These are phyloP conservation scores for Buathra laborator DNA, from an alignment of 2,888 invertebrate genomes.

Conservation along the genomic window DNA sequence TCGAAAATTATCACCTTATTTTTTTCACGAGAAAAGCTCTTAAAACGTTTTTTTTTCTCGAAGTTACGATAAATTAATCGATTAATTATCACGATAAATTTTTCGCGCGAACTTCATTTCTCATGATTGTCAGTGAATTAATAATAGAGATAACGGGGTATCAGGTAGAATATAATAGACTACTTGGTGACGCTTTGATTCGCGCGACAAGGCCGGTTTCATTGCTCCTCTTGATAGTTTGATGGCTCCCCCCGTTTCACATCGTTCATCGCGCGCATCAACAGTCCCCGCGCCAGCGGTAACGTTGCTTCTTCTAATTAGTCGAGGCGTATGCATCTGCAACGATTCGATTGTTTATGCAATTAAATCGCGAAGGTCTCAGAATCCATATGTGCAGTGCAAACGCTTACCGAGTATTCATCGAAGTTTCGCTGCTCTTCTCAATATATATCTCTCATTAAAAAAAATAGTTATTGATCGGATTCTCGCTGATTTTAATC, in stretches of 20 bases:
- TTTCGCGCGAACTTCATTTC: neutral
- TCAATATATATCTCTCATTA: conserved; percentile 1
- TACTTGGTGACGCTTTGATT: conserved; percentile 63
- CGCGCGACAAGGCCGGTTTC: conserved; percentile 74
- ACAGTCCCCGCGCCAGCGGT: neutral
- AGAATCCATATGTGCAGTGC: conserved; percentile 14
- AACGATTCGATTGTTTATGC: conserved; percentile 75
- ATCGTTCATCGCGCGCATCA: conserved; percentile 50
- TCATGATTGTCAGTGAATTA: neutral
- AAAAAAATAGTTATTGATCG: too few relatives aligned
- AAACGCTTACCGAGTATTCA: conserved; percentile 12
- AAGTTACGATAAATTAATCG: neutral
- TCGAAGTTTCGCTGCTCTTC: conserved; percentile 4
- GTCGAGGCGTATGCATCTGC: conserved; percentile 67
- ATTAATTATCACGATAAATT: neutral
- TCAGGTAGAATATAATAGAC: conserved; percentile 20
- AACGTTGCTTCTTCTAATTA: conserved; percentile 75
- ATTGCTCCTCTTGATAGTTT: conserved; percentile 74
- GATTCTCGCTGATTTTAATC: too few relatives aligned
- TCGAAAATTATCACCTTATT: conserved; percentile 60
- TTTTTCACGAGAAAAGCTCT: neutral
- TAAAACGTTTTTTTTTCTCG: neutral
- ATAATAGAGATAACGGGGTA: conserved; percentile 22
- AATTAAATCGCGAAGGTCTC: conserved; percentile 68
- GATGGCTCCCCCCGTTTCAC: conserved; percentile 67